Evolutionary conservation across 2,113 vertebrate species (phyloP).

Genomic region (Atlantisia rogersi): DNA sequence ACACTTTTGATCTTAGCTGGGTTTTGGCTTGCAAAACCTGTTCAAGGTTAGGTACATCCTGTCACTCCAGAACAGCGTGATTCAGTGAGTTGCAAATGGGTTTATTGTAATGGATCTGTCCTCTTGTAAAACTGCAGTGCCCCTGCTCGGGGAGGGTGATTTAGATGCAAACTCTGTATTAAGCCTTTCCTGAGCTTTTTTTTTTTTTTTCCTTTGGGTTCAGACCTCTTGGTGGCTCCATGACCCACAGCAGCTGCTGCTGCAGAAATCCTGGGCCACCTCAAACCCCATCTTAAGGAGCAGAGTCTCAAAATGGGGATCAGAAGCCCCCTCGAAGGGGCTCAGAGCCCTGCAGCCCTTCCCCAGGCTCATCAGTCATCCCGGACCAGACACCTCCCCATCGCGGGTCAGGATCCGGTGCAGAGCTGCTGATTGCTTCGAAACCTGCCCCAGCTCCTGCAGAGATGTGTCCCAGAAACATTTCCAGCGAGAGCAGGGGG

Average conservation of each 20-base stretch:
- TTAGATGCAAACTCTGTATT: neutral
- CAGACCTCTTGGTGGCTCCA: neutral
- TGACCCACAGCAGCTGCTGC: neutral
- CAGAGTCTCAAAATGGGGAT: neutral
- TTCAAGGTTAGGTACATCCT: neutral
- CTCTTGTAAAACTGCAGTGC: neutral
- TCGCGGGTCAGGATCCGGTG: rapidly evolving
- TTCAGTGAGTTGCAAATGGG: neutral
- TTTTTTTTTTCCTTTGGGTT: neutral
- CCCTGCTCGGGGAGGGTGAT: neutral
- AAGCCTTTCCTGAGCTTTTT: neutral
- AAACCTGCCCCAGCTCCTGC: neutral
- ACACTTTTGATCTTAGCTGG: neutral
- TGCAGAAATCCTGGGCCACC: neutral
- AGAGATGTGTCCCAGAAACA: neutral
- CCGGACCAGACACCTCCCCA: rapidly evolving
- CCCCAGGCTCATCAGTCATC: neutral
- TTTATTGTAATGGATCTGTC: neutral
- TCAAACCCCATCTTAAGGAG: neutral
- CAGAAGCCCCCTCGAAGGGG: neutral
- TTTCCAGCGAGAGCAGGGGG: neutral
- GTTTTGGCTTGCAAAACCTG: neutral
- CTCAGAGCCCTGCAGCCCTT: neutral
- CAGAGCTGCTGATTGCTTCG: neutral
- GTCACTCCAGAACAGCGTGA: neutral